Conservation (phyloP, 2,797 vertebrate species). For the Macrochelys suwanniensis region DNA sequence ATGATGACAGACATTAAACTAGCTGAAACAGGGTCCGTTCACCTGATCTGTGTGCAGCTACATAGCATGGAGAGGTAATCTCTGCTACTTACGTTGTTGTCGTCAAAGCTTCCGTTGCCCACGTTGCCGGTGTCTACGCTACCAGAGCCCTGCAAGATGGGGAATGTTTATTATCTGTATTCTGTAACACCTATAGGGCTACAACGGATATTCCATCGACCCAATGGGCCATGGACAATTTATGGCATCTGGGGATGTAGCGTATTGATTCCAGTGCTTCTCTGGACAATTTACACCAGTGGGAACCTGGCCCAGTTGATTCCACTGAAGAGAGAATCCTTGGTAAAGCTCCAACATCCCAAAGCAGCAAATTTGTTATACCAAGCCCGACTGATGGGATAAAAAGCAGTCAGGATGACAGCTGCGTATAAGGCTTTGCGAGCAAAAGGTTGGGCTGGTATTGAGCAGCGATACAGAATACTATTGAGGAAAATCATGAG, state of each 20-base stretch:
- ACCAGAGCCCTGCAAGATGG: neutral
- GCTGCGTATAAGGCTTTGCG: no score
- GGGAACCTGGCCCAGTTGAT: no score
- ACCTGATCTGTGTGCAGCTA: neutral
- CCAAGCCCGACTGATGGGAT: no score
- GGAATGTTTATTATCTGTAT: neutral
- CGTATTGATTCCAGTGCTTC: neutral
- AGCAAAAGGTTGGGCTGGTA: neutral
- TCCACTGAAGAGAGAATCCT: neutral
- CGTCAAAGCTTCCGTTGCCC: neutral
- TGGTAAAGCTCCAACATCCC: accelerated
- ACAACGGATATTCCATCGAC: neutral
- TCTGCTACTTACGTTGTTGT: neutral
- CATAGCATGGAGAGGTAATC: neutral
- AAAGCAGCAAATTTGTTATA: neutral
- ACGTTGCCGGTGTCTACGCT: neutral
- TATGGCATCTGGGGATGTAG: neutral
- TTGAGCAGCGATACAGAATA: neutral
- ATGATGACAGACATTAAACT: accelerated
- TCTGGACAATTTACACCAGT: no score
- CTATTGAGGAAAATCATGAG: no score
- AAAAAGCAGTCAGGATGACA: no score
- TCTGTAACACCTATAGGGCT: neutral
- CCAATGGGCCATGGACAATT: neutral
- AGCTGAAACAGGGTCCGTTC: neutral